phyloP scores from a whole-genome alignment of 2,888 invertebrate species.

The Harpalus rubripes region DNA sequence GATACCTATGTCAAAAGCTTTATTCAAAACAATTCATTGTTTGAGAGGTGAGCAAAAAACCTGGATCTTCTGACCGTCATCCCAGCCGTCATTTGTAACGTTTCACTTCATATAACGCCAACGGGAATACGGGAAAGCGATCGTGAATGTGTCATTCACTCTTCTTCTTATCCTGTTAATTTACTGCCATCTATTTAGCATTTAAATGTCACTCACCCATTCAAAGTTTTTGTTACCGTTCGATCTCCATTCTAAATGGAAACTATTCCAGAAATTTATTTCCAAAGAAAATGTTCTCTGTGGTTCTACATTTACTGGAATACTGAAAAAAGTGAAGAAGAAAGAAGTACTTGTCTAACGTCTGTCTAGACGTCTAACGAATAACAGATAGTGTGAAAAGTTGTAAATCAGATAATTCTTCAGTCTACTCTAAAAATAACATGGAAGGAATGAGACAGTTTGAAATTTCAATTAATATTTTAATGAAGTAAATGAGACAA shows the following conservation, averaged over 20 bases:
- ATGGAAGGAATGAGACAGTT: no score
- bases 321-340: background rate
- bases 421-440: no score
- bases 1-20: conserved; percentile 26
- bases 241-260: background rate
- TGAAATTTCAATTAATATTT: no score
- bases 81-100: background rate
- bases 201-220: background rate
- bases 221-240: background rate
- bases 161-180: background rate
- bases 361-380: background rate
- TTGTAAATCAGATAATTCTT: no score
- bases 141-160: background rate
- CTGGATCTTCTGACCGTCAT: background rate
- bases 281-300: background rate
- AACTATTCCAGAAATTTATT: background rate
- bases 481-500: no score
- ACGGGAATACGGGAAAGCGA: no score
- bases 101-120: background rate
- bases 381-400: background rate
- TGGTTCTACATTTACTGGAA: background rate
- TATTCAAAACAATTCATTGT: conserved; percentile 38
- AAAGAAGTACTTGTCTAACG: background rate
- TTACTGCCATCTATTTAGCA: conserved; percentile 9
- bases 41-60: background rate